Percentiles rank a stretch among this genome's conserved stretches.
Conservation (phyloP, 30 jellyfish, hydroid and myxozoan species). For the Aurelia aurita complex sp. Pacific region DNA sequence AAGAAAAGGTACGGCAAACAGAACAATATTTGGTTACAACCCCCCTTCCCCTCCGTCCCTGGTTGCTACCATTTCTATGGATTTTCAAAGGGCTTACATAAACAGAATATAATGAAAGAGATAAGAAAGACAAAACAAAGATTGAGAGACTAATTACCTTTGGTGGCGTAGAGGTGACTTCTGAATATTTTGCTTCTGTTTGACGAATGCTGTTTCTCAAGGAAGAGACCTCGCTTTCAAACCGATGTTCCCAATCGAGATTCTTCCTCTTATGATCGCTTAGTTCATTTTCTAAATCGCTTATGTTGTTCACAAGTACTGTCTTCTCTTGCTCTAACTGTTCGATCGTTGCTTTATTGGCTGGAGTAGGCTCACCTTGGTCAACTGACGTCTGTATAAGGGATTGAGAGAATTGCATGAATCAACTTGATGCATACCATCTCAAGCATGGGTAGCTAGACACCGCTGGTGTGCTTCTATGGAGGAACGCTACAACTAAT, state of each 20-base stretch:
- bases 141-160: constrained; percentile 57
- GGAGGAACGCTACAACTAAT: no score
- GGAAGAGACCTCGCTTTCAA: constrained; percentile 51
- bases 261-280: constrained; percentile 52
- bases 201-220: constrained; percentile 67
- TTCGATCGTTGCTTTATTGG: constrained; percentile 17
- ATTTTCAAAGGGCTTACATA: no score
- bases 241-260: constrained; percentile 60
- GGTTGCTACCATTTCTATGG: no score
- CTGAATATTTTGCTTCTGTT: constrained; percentile 62
- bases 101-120: no score
- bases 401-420: no score
- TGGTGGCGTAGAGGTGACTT: constrained; percentile 81
- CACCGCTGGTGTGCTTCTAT: no score
- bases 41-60: no score
- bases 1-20: no score
- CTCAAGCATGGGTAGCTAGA: no score
- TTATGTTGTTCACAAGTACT: constrained; percentile 21
- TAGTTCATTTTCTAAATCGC: constrained; percentile 49
- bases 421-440: no score
- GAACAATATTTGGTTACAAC: no score
- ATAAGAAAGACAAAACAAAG: no score
- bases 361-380: constrained; percentile 21
- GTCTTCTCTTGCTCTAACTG: constrained; percentile 48
- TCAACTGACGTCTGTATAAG: constrained; percentile 11